Evolutionary conservation across 2,888 invertebrate species (phyloP).

Genomic region (Catocala fraxini): DNA sequence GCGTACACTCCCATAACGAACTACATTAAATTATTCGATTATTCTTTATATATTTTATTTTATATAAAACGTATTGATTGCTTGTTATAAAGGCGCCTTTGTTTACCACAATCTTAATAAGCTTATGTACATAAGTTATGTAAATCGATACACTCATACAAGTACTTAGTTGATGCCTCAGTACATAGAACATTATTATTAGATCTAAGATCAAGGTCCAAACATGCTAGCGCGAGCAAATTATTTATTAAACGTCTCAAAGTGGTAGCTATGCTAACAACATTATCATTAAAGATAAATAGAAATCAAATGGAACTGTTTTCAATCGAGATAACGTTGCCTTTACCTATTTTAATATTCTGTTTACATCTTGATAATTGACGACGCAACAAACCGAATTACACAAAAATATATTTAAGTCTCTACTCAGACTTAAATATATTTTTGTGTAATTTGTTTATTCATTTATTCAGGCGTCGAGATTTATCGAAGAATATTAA

Average conservation of each 20-base stretch:
- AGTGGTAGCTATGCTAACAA: background rate
- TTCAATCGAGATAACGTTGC: background rate
- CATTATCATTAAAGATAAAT: constrained; percentile 8
- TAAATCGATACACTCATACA: constrained; percentile 37
- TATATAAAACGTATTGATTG: too few relatives aligned
- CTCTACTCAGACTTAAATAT: too few relatives aligned
- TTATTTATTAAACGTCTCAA: constrained; percentile 9
- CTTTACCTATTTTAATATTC: too few relatives aligned
- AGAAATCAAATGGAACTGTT: background rate
- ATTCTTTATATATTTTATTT: too few relatives aligned
- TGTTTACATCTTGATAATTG: too few relatives aligned
- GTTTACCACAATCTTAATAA: constrained; percentile 17
- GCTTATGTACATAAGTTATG: constrained; percentile 22
- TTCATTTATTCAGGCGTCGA: too few relatives aligned
- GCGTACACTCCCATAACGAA: too few relatives aligned
- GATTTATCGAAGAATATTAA: too few relatives aligned
- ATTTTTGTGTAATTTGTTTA: too few relatives aligned
- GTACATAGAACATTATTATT: constrained; percentile 4
- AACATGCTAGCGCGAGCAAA: background rate
- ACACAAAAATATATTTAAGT: too few relatives aligned
- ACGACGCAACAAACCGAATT: too few relatives aligned
- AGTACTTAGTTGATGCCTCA: constrained; percentile 6
- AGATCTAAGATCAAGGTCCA: constrained; percentile 13
- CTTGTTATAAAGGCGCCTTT: constrained; percentile 1
- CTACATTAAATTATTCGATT: too few relatives aligned